A percentile compares a stretch with the other conserved stretches of the same genome.
Evolutionary conservation across 1,140 invertebrate genomes (phyloP).

Genomic region (Dolichoris vasculosae): DNA sequence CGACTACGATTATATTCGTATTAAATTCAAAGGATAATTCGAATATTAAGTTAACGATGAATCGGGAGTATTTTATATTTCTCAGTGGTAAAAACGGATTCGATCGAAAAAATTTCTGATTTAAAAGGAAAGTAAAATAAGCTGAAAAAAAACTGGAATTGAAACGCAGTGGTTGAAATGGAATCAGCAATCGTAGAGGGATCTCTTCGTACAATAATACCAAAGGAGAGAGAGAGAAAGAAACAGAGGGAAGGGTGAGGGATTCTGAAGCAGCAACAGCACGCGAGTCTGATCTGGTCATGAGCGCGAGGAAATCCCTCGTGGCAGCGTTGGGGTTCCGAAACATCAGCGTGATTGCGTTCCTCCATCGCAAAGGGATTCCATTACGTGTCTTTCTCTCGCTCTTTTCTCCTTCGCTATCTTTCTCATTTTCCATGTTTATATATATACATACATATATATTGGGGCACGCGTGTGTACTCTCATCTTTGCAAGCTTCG

Average conservation of each 20-base stretch:
- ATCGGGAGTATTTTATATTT: too few species aligned
- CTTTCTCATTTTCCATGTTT: constrained; percentile 15
- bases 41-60: too few species aligned
- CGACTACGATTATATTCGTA: too few species aligned
- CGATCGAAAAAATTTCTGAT: background rate
- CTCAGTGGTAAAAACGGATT: background rate
- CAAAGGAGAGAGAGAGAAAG: constrained; percentile 15
- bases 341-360: constrained; percentile 75
- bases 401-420: constrained; percentile 23
- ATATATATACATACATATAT: background rate
- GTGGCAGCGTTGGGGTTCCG: constrained; percentile 70
- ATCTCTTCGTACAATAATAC: constrained; percentile 20
- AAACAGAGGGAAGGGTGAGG: constrained; percentile 18
- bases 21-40: too few species aligned
- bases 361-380: constrained; percentile 69
- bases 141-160: background rate
- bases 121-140: background rate
- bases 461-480: too few species aligned
- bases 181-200: constrained; percentile 33
- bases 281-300: constrained; percentile 71
- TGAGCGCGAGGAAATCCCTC: constrained; percentile 71
- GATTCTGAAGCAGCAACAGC: constrained; percentile 60
- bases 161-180: constrained; percentile 34
- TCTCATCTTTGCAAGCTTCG: constrained; percentile 36
- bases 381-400: constrained; percentile 67